Conservation (phyloP, 2,888 invertebrate species). For the Eutolmus rufibarbis region DNA sequence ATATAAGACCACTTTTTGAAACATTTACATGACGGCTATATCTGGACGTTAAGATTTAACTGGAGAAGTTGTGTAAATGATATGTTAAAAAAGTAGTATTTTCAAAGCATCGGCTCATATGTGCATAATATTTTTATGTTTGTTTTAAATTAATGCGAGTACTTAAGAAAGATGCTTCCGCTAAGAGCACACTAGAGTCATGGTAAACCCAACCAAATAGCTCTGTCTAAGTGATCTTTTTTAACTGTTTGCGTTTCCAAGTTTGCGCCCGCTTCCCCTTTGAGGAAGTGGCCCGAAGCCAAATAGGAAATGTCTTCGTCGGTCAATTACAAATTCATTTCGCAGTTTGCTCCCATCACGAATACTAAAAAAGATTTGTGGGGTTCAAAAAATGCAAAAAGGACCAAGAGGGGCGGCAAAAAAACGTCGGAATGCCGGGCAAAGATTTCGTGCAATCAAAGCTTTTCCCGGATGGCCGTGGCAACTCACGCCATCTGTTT, state of each 20-base stretch:
- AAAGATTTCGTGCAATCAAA: constrained; percentile 30
- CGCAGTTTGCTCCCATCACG: constrained; percentile 6
- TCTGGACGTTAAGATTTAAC: too few species aligned
- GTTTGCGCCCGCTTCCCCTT: neutral
- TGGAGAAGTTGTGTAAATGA: too few species aligned
- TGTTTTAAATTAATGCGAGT: too few species aligned
- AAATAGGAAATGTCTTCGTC: constrained; percentile 40
- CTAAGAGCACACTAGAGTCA: neutral
- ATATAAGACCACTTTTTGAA: too few species aligned
- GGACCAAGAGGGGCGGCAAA: neutral
- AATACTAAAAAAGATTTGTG: constrained; percentile 31
- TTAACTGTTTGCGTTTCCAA: neutral
- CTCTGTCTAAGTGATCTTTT: neutral
- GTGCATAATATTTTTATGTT: too few species aligned
- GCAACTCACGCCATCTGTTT: constrained; percentile 31
- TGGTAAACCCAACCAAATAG: neutral
- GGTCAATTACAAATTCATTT: constrained; percentile 41
- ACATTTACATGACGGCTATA: too few species aligned
- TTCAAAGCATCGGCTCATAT: too few species aligned
- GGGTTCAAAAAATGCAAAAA: constrained; percentile 10
- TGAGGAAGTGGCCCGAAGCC: constrained; percentile 19
- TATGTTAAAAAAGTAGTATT: too few species aligned
- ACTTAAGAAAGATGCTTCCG: neutral
- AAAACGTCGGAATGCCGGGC: neutral
- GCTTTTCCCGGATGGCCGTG: neutral